These are phyloP conservation scores for Lagodon rhomboides DNA, from an alignment of 2,797 vertebrate species.

Conservation along the genomic window DNA sequence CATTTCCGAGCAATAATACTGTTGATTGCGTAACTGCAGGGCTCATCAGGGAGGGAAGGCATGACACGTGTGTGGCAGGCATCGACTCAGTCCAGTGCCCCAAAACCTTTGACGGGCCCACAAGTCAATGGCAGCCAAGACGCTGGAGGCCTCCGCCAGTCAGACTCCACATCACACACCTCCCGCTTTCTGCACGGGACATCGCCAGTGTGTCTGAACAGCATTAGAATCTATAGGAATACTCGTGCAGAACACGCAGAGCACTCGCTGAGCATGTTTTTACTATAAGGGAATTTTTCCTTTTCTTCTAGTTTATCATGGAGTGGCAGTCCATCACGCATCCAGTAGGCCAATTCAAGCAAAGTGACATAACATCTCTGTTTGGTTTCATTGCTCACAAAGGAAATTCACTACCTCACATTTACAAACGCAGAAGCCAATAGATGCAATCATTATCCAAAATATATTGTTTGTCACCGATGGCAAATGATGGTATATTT, in stretches of 20 bases:
- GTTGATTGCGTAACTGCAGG: conserved; percentile 82
- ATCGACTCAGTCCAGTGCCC: conserved; percentile 79
- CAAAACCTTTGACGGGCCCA: conserved; percentile 72
- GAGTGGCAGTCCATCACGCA: conserved; percentile 53
- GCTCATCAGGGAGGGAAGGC: conserved; percentile 74
- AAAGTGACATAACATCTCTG: conserved; percentile 74
- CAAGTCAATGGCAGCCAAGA: conserved; percentile 58
- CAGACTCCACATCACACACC: conserved; percentile 64
- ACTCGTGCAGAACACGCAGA: conserved; percentile 26
- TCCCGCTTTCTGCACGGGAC: conserved; percentile 42
- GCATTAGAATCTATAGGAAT: conserved; percentile 37
- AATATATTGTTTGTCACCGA: conserved; percentile 83
- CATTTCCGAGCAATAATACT: conserved; percentile 81
- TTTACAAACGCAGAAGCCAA: conserved; percentile 79
- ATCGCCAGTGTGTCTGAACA: conserved; percentile 28
- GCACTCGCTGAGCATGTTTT: conserved; percentile 36
- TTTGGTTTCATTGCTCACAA: conserved; percentile 73
- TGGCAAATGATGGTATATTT: conserved; percentile 80
- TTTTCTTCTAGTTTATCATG: conserved; percentile 48
- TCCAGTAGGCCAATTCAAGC: conserved; percentile 59
- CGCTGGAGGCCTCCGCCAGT: conserved; percentile 68
- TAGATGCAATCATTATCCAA: conserved; percentile 78
- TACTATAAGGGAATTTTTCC: conserved; percentile 40
- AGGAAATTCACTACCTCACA: conserved; percentile 77
- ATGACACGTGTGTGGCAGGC: conserved; percentile 77